phyloP scores from a whole-genome alignment of 2,113 vertebrate genomes.

The Lates calcarifer region DNA sequence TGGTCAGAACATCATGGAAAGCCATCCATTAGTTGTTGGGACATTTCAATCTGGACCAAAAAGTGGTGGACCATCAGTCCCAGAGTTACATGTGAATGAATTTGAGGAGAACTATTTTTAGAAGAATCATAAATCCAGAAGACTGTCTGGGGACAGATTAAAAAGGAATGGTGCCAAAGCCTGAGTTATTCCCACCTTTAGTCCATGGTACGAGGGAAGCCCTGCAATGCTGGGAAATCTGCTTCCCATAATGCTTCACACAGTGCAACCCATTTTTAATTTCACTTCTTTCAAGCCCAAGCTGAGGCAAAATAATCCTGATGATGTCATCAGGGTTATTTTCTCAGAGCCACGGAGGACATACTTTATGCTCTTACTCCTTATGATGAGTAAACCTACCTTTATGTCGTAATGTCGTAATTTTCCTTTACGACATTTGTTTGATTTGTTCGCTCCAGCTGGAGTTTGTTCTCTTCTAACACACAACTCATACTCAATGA shows the following conservation, averaged over 20 bases:
- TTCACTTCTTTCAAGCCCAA: background rate
- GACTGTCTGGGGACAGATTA: no score
- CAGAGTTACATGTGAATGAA: no score
- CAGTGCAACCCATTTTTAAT: background rate
- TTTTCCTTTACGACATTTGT: background rate
- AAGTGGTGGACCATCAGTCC: no score
- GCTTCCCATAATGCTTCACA: background rate
- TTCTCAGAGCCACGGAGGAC: background rate
- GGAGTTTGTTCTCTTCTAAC: background rate
- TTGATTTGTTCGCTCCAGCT: background rate
- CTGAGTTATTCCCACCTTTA: no score
- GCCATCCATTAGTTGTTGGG: no score
- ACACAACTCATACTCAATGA: background rate
- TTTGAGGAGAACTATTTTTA: no score
- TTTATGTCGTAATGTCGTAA: no score
- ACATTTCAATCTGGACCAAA: no score
- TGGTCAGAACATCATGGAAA: no score
- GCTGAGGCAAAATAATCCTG: background rate
- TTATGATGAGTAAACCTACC: no score
- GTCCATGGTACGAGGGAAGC: background rate
- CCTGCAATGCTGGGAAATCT: background rate
- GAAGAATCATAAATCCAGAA: no score
- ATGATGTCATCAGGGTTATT: background rate
- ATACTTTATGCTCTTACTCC: no score
- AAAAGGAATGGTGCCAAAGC: background rate